Conservation (phyloP, 1,140 invertebrate genomes). For the Papilio glaucus region DNA sequence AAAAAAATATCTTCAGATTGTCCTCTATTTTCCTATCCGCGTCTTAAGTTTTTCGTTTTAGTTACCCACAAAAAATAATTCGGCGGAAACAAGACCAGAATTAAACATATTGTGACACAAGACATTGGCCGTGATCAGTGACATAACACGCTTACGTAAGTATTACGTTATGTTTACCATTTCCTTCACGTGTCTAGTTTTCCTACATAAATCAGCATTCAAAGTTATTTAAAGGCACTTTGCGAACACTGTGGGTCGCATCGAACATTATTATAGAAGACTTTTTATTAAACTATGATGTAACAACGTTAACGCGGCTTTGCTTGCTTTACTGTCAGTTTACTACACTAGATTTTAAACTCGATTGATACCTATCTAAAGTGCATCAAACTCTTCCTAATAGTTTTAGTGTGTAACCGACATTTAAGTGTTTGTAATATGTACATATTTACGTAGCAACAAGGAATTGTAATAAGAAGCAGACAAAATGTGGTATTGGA, state of each 20-base stretch:
- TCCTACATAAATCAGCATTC: constrained; percentile 39
- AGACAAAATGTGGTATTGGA: too few relatives aligned
- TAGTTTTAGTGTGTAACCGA: too few relatives aligned
- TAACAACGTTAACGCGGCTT: not conserved
- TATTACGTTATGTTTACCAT: constrained; percentile 47
- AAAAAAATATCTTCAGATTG: too few relatives aligned
- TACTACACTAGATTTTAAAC: too few relatives aligned
- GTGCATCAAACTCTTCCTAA: too few relatives aligned
- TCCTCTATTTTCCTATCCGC: too few relatives aligned
- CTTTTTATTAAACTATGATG: not conserved
- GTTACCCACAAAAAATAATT: constrained; percentile 8
- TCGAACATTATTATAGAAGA: not conserved
- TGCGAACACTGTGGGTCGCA: not conserved
- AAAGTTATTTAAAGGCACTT: constrained; percentile 38
- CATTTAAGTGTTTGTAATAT: too few relatives aligned
- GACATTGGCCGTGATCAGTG: constrained; percentile 29
- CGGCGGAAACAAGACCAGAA: constrained; percentile 23
- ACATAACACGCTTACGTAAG: constrained; percentile 48
- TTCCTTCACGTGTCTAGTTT: constrained; percentile 45
- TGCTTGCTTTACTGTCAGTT: not conserved
- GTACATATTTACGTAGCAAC: too few relatives aligned
- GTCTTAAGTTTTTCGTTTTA: too few relatives aligned
- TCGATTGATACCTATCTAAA: too few relatives aligned
- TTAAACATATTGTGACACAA: constrained; percentile 39
- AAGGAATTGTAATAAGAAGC: too few relatives aligned